Base-by-base conservation (phyloP, 1,140 invertebrate species). In the Lepidurus arcticus region DNA sequence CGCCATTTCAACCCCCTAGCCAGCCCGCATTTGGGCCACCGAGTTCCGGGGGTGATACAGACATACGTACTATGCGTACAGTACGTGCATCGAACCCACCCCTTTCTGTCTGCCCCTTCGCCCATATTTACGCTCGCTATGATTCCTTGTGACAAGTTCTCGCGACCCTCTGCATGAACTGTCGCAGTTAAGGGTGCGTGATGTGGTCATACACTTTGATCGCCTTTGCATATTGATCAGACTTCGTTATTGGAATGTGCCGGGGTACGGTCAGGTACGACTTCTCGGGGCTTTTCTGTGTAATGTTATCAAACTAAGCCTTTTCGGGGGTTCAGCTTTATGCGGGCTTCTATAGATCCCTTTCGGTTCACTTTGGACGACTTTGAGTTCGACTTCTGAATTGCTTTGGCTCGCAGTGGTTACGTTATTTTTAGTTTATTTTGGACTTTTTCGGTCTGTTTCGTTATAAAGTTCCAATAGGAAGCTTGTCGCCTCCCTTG, bases 181-280 rank as follows among this genome's bases (percentile, higher is more conserved):
- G 53, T 65, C 16, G 53, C 53, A 65, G 53, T 65, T 21, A 21
- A 65, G 53, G 53, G 53, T 65, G 53, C 53, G 13, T 65, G 53
- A 21, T 9, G 53, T 65, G 53, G 53, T 65, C 53, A 65, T 21
- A 9, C 16, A 65, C 53, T 65, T 65, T 65, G 53, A 65, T 65
- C 53, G 21, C 53, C 53, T 65, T 65, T 65, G 53, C 53, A 65
- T 65, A 65, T 65, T 21, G 53, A 65, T 65, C n/a, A 7, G 6
- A 47, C 45, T 11, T 16, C 53, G 53, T 65, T 65, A 65, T 65
- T 65, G 53, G 53, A 65, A 9, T 65, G 21, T 16, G 53, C 7
- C 53, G 16, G 53, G 53, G 53, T 65, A 65, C 53, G 53, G 53
- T 65, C 6, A 65, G 53, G 53, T 65, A 65, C 53, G 53, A 65